Conservation (phyloP, 2,113 vertebrate species). For the Entomyzon cyanotis region DNA sequence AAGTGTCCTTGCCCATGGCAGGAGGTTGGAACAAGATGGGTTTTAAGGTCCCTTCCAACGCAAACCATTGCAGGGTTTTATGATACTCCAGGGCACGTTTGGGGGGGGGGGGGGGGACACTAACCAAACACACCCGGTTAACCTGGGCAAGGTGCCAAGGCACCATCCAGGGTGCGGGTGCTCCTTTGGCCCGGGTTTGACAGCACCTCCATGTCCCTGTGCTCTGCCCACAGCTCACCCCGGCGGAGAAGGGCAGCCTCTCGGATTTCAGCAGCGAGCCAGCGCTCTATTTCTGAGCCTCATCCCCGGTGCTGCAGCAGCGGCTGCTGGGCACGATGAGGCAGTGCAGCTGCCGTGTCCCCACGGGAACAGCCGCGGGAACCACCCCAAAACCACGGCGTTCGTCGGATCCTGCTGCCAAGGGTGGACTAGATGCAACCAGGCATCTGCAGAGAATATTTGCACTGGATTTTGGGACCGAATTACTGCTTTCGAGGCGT, state of each 20-base stretch:
- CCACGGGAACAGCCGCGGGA: background rate
- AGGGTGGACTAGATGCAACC: background rate
- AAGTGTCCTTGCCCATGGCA: background rate
- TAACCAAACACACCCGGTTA: rapidly evolving
- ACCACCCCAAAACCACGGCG: background rate
- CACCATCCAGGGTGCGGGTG: rapidly evolving
- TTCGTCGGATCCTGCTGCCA: background rate
- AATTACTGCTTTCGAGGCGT: background rate
- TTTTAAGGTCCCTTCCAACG: background rate
- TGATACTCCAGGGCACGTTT: background rate
- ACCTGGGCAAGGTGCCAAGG: background rate
- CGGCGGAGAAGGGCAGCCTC: constrained; percentile 84
- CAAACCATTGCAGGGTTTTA: background rate
- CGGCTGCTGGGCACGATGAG: background rate
- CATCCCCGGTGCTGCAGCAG: constrained; percentile 20
- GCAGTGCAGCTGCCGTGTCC: background rate
- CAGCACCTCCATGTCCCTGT: background rate
- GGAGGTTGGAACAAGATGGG: background rate
- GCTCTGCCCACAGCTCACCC: constrained; percentile 84
- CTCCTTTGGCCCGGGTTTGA: background rate
- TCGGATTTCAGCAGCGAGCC: constrained; percentile 95
- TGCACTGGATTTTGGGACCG: constrained; percentile 53
- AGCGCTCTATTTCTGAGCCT: constrained; percentile 91
- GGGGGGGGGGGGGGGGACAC: background rate
- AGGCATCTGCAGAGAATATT: background rate